These are phyloP conservation scores for Lasiurus cinereus DNA, from an alignment of 2,113 vertebrate genomes.

Conservation along the genomic window DNA sequence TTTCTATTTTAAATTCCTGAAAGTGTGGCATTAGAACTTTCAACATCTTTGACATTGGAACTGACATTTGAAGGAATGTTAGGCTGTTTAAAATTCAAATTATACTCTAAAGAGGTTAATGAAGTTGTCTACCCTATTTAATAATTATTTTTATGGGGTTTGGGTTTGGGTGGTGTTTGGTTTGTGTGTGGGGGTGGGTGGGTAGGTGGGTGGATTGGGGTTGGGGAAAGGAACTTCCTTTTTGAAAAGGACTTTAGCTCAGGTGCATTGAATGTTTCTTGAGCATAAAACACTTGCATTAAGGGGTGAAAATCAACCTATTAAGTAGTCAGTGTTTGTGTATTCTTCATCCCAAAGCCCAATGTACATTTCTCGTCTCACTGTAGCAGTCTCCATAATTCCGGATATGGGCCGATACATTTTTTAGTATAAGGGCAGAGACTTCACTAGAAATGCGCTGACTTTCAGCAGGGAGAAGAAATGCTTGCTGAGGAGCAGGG, in stretches of 20 bases:
- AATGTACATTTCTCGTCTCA: neutral
- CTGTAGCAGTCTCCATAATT: neutral
- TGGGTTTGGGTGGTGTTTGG: neutral
- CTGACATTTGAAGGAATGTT: conserved; percentile 61
- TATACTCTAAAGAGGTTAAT: conserved; percentile 7
- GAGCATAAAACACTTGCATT: conserved; percentile 22
- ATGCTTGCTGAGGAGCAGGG: neutral
- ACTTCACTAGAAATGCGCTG: conserved; percentile 40
- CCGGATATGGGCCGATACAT: neutral
- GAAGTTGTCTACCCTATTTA: neutral
- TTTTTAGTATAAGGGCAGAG: conserved; percentile 19
- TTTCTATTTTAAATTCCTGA: conserved; percentile 43
- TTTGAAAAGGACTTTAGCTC: conserved; percentile 47
- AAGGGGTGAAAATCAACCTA: conserved; percentile 26
- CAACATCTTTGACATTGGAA: conserved; percentile 39
- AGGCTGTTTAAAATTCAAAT: neutral
- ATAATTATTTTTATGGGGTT: neutral
- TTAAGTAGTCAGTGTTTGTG: neutral
- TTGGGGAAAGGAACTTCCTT: neutral
- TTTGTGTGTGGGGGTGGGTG: too few species aligned
- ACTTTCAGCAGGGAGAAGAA: conserved; percentile 31
- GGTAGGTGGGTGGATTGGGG: neutral
- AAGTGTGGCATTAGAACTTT: conserved; percentile 48
- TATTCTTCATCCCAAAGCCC: conserved; percentile 39
- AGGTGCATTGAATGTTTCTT: conserved; percentile 23